A percentile compares a stretch with the other conserved stretches of the same genome.
These are phyloP conservation scores for Delichon dasypus DNA, from an alignment of 2,797 vertebrate genomes.

Conservation along the genomic window DNA sequence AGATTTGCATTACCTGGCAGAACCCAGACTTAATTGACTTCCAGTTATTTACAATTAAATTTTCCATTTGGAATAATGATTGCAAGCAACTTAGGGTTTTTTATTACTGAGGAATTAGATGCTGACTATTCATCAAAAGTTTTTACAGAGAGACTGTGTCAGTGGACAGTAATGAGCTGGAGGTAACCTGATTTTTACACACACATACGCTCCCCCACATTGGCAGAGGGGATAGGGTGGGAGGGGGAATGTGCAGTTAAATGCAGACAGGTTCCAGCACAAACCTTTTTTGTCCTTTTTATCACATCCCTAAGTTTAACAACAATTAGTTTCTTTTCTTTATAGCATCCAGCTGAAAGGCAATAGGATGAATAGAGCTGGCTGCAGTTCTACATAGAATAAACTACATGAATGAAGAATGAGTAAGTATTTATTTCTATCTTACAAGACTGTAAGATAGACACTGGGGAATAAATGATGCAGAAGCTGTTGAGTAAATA, in stretches of 20 bases:
- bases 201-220: fast-evolving
- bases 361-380: background rate
- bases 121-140: background rate
- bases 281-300: background rate
- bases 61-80: slow-evolving; percentile 81
- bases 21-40: slow-evolving; percentile 78
- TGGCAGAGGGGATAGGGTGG: background rate
- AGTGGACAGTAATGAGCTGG: slow-evolving; percentile 46
- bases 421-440: slow-evolving; percentile 17
- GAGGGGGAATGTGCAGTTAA: background rate
- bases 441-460: background rate
- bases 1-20: slow-evolving; percentile 77
- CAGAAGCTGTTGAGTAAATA: background rate
- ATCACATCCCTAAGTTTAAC: background rate
- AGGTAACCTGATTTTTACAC: background rate
- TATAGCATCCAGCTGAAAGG: background rate
- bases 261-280: background rate
- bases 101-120: slow-evolving; percentile 43
- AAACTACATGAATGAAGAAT: background rate
- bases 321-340: background rate
- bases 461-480: background rate
- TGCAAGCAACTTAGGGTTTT: slow-evolving; percentile 46
- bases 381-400: background rate
- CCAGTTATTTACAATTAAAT: slow-evolving; percentile 82
- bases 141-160: slow-evolving; percentile 60